Conservation (phyloP, 2,888 invertebrate genomes). For the Alviniconcha strummeri region DNA sequence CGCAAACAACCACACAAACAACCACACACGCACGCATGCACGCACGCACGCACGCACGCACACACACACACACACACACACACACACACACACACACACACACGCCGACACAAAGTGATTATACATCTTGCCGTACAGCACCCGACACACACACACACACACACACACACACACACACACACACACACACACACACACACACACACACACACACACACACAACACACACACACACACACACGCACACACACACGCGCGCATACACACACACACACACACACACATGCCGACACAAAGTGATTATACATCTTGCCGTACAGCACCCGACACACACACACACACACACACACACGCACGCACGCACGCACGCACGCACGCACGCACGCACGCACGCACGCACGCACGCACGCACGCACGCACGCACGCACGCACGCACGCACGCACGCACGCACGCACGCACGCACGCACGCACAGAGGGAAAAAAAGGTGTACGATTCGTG, state of each 20-base stretch:
- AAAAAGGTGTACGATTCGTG: neutral
- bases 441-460: neutral
- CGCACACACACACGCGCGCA: too few relatives aligned
- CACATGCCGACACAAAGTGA: too few relatives aligned
- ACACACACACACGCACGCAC: slow-evolving; percentile 2
- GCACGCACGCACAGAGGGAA: neutral
- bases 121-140: too few relatives aligned
- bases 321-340: neutral
- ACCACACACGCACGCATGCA: neutral
- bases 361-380: neutral
- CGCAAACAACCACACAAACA: neutral
- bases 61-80: neutral
- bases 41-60: neutral
- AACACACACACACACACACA: too few relatives aligned
- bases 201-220: too few relatives aligned
- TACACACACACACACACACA: too few relatives aligned
- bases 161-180: too few relatives aligned
- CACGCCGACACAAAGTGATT: neutral
- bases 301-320: too few relatives aligned
- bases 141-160: too few relatives aligned
- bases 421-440: neutral
- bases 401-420: neutral
- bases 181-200: too few relatives aligned
- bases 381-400: neutral
- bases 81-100: neutral